Conservation (phyloP, 23 tunicate species). For the Phallusia fumigata region DNA sequence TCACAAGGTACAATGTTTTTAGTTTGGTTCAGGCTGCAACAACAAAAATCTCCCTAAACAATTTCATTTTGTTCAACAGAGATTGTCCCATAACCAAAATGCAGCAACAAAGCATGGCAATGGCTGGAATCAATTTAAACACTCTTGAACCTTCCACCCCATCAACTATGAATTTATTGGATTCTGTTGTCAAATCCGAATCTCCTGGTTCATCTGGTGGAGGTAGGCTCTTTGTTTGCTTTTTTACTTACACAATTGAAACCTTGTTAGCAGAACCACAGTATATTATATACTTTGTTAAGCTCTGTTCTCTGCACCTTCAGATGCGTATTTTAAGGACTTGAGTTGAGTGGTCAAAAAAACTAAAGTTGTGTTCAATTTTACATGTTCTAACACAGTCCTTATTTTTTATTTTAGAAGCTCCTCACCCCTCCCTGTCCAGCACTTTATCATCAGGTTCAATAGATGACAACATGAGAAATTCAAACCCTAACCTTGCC, state of each 20-base stretch:
- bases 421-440: neutral
- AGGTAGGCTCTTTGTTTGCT: neutral
- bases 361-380: too few relatives aligned
- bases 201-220: neutral
- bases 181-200: neutral
- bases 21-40: neutral
- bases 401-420: neutral
- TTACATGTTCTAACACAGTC: too few relatives aligned
- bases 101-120: constrained; percentile 85
- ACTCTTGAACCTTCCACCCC: constrained; percentile 21
- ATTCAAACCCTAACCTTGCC: constrained; percentile 4
- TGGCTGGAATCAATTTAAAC: constrained; percentile 70
- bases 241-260: too few relatives aligned
- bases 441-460: neutral
- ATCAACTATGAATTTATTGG: neutral
- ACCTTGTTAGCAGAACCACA: too few relatives aligned
- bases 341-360: too few relatives aligned
- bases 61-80: constrained; percentile 16
- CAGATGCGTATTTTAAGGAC: too few relatives aligned
- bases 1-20: neutral
- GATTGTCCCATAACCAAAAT: constrained; percentile 94
- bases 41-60: neutral
- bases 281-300: too few relatives aligned
- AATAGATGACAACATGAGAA: neutral
- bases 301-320: too few relatives aligned